Evolutionary conservation across 2,797 vertebrate genomes (phyloP), one percentile per base, ranked within the genome.

Genomic region (Lycodopsis pacificus): DNA sequence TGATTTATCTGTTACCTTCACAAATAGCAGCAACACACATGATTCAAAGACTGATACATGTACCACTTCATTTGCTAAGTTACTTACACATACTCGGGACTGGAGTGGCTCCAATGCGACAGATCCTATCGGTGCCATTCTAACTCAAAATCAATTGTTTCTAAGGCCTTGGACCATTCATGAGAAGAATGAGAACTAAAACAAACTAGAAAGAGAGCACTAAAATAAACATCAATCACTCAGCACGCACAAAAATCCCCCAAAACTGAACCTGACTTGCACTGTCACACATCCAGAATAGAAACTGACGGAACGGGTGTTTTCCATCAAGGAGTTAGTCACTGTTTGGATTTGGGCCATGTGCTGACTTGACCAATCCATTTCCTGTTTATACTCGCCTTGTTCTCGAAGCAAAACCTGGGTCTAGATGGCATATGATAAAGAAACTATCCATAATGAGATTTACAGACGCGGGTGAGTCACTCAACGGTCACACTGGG

Each of bases 321-420:
- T 91, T 91, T 88, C 73, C 78, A 76, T 68, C 65, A 86, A 86
- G 80, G 65, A 80, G 79, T 93, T 84, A 93, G 91, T 94, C 93
- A 94, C 56, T 82, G 74, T 81, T 90, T 93, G 88, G 91, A 88
- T 84, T 38, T 34, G 38, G 57, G 83, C 84, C 86, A 85, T 54
- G 67, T 90, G 91, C 92, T 94, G 90, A 94, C 86, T 90, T 74
- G 86, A 81, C 88, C 70, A 30, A 91, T 93, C 80, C 83, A 78
- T 92, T 95, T 95, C 92, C 93, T 95, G 93, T 95, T 95, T 92
- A 90, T 90, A 83, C 84, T 86, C 75, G 61, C 56, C 67, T 76
- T 63, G 68, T 77, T 83, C 79, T 75, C 56, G 8, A 77, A 86
- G 84, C 48, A 30, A 83, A 80, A 82, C 73, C 73, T 83, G 71